Percentiles rank a stretch among this genome's conserved stretches.
phyloP scores from a whole-genome alignment of 2,113 vertebrate genomes.

The Motacilla tschutschensis region DNA sequence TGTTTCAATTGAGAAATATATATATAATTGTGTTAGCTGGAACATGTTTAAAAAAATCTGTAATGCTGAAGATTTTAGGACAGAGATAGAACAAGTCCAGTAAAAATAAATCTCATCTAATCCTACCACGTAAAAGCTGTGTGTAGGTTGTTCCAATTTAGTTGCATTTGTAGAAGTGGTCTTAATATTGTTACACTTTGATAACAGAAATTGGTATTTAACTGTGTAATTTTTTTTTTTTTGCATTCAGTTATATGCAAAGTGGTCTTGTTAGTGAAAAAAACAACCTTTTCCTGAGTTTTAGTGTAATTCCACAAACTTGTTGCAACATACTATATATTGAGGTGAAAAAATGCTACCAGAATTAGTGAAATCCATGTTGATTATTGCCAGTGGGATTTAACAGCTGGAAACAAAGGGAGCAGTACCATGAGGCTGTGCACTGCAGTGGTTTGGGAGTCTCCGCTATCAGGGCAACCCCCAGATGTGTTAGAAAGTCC shows the following conservation, averaged over 20 bases:
- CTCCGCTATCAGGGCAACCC: too few relatives aligned
- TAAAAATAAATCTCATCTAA: not conserved
- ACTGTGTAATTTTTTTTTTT: not conserved
- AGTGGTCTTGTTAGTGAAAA: not conserved
- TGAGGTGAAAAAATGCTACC: not conserved
- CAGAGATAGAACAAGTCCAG: not conserved
- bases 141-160: not conserved
- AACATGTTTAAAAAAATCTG: not conserved
- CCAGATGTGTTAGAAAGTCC: too few relatives aligned
- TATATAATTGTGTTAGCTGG: not conserved
- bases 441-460: not conserved
- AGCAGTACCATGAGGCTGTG: fast-evolving
- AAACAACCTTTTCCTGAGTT: not conserved
- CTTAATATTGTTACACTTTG: not conserved
- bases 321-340: not conserved
- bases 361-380: not conserved
- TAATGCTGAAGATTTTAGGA: not conserved
- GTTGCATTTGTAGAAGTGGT: not conserved
- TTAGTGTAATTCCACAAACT: not conserved
- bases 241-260: not conserved
- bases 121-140: not conserved
- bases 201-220: not conserved
- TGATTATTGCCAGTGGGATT: not conserved
- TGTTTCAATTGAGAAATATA: not conserved
- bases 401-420: not conserved